A percentile compares a stretch with the other conserved stretches of the same genome.
Conservation (phyloP, 2,797 vertebrate species). For the Sparidentex hasta region DNA sequence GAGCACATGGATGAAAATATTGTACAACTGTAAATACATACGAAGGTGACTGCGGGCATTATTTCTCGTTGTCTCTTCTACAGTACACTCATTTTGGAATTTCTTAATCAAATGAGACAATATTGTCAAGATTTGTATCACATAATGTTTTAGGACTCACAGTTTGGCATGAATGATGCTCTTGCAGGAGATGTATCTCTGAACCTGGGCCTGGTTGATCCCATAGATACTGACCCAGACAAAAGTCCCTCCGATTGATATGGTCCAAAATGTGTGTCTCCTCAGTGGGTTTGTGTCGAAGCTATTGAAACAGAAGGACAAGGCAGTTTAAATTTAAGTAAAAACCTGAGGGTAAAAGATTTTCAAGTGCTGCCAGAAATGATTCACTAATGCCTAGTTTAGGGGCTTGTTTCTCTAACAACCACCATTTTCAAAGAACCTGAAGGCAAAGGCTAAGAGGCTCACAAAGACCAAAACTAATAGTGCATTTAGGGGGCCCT, state of each 20-base stretch:
- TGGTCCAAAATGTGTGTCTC: constrained; percentile 96
- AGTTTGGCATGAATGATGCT: constrained; percentile 91
- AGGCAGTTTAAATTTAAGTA: not conserved
- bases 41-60: no score
- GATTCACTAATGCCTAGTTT: not conserved
- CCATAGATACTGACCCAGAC: constrained; percentile 92
- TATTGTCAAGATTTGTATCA: not conserved
- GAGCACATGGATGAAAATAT: not conserved
- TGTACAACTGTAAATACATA: not conserved
- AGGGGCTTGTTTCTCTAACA: not conserved
- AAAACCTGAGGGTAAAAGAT: not conserved
- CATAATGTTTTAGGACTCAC: constrained; percentile 82
- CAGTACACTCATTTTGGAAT: not conserved
- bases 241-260: constrained; percentile 91
- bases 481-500: not conserved
- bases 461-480: not conserved
- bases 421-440: not conserved
- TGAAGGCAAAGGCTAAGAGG: not conserved
- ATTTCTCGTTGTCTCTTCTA: not conserved
- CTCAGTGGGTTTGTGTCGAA: constrained; percentile 92
- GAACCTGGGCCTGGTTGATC: constrained; percentile 95
- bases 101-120: not conserved
- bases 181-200: constrained; percentile 96
- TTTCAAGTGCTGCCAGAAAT: not conserved
- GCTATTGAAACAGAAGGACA: constrained; percentile 72